phyloP scores from a whole-genome alignment of 2,888 invertebrate genomes.

The Gisinianus flammeolus region DNA sequence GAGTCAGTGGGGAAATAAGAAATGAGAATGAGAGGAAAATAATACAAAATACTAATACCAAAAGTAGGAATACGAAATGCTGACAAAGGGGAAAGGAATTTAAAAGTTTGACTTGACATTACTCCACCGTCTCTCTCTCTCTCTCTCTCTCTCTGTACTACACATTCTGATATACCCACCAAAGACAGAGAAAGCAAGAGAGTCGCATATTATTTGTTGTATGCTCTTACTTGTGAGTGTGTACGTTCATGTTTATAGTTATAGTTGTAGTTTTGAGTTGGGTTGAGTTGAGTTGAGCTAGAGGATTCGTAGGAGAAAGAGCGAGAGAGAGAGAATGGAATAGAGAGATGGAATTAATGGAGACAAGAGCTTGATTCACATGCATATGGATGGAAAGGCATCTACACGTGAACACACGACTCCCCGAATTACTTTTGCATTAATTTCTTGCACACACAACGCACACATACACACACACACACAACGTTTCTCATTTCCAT shows the following conservation, averaged over 20 bases:
- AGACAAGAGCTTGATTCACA: conserved; percentile 29
- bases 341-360: conserved; percentile 23
- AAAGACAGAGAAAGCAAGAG: neutral
- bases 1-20: too few relatives aligned
- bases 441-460: conserved; percentile 55
- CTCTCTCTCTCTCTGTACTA: too few relatives aligned
- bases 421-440: conserved; percentile 55
- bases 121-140: neutral
- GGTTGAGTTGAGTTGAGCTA: neutral
- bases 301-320: neutral
- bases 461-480: conserved; percentile 35
- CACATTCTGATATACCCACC: neutral
- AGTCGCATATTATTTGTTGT: neutral
- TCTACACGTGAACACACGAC: conserved; percentile 40
- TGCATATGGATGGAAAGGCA: conserved; percentile 38
- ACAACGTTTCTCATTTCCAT: conserved; percentile 47
- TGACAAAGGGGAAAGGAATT: neutral
- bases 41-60: neutral
- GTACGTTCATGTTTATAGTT: neutral
- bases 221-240: neutral
- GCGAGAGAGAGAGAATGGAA: neutral
- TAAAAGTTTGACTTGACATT: neutral
- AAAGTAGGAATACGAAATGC: neutral
- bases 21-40: neutral
- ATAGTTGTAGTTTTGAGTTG: conserved; percentile 2